These are phyloP conservation scores for Coelinius sp. DNA, from an alignment of 2,888 invertebrate species.

Conservation along the genomic window DNA sequence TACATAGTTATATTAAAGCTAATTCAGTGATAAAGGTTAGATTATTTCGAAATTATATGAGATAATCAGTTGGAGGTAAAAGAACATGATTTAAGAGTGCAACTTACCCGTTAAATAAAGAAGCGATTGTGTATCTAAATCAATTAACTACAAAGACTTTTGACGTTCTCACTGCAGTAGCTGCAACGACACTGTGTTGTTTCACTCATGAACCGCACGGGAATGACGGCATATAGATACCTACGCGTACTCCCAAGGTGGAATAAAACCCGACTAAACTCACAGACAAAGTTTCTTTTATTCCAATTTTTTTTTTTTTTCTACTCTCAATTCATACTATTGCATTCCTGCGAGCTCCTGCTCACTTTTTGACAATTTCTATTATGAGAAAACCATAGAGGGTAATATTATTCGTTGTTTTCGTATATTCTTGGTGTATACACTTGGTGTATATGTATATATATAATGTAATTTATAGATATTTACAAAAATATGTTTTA, in stretches of 20 bases:
- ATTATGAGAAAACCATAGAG: no score
- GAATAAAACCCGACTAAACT: slow-evolving; percentile 9
- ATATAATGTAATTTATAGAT: no score
- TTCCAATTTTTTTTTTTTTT: neutral
- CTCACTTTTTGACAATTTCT: no score
- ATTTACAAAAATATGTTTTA: neutral
- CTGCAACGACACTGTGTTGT: slow-evolving; percentile 6
- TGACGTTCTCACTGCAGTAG: slow-evolving; percentile 1
- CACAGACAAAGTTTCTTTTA: neutral
- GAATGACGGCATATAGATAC: slow-evolving; percentile 14
- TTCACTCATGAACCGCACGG: slow-evolving; percentile 8
- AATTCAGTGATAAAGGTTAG: neutral
- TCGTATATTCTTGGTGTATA: no score
- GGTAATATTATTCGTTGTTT: no score
- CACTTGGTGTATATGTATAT: no score
- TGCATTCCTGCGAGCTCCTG: no score
- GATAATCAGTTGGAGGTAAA: no score
- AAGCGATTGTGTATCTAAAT: neutral
- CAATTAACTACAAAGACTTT: neutral
- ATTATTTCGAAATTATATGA: no score
- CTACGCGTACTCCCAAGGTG: slow-evolving; percentile 20
- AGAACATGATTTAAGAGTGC: no score
- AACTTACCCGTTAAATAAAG: neutral
- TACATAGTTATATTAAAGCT: neutral
- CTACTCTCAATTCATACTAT: no score